Conservation (phyloP, 2,797 vertebrate species). For the Gadopsis bispinosus region DNA sequence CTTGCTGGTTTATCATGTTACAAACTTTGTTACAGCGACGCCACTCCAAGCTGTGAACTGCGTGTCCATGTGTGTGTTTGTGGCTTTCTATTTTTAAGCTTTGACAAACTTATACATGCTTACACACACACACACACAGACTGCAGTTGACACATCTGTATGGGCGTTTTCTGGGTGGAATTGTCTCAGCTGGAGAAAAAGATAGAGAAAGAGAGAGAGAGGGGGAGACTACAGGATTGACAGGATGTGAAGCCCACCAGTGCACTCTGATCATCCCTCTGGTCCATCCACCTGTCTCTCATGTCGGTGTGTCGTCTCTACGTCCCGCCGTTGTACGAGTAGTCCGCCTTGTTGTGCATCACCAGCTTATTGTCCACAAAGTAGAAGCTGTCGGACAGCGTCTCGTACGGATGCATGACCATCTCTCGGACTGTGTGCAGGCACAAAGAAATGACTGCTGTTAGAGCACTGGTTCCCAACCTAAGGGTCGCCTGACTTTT, state of each 20-base stretch:
- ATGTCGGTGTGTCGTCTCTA: slow-evolving; percentile 68
- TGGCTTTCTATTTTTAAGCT: neutral
- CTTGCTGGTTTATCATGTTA: slow-evolving; percentile 63
- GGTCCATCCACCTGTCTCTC: slow-evolving; percentile 44
- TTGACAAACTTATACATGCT: slow-evolving; percentile 18
- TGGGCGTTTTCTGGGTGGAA: slow-evolving; percentile 24
- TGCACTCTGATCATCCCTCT: slow-evolving; percentile 47
- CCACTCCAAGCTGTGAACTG: neutral
- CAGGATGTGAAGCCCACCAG: slow-evolving; percentile 48
- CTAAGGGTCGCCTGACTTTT: no score
- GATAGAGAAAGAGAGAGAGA: slow-evolving; percentile 36
- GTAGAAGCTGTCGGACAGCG: slow-evolving; percentile 99
- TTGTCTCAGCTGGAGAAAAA: slow-evolving; percentile 30
- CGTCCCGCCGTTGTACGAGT: slow-evolving; percentile 95
- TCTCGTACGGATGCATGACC: slow-evolving; percentile 95
- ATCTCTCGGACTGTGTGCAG: slow-evolving; percentile 91
- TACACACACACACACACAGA: slow-evolving; percentile 42
- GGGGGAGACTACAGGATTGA: slow-evolving; percentile 40
- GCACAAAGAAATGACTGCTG: slow-evolving; percentile 29
- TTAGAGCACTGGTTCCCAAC: slow-evolving; percentile 15
- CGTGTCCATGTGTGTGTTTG: slow-evolving; percentile 17
- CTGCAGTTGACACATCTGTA: slow-evolving; percentile 20
- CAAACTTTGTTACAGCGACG: slow-evolving; percentile 26
- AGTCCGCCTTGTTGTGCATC: slow-evolving; percentile 99
- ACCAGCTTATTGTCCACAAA: slow-evolving; percentile 99